These are phyloP conservation scores for Gopherus evgoodei DNA, from an alignment of 2,113 vertebrate genomes.

Conservation along the genomic window DNA sequence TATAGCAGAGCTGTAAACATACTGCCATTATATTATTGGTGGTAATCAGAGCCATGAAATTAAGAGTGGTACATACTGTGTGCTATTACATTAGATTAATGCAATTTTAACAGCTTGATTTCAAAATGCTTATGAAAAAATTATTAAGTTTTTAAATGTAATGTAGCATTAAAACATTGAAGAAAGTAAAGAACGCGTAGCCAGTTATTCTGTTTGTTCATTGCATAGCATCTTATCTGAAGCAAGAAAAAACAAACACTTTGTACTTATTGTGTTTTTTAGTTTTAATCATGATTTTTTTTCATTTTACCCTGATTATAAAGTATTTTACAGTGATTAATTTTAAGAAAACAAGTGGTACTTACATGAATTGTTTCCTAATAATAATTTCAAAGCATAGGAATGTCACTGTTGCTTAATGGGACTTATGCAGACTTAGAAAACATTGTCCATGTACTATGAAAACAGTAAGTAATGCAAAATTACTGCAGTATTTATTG, in stretches of 20 bases:
- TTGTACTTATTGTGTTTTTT: slow-evolving; percentile 37
- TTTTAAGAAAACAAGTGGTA: slow-evolving; percentile 58
- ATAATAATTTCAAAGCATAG: slow-evolving; percentile 27
- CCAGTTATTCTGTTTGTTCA: neutral
- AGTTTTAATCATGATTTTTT: slow-evolving; percentile 62
- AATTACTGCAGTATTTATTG: slow-evolving; percentile 68
- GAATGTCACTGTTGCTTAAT: neutral
- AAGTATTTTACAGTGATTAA: slow-evolving; percentile 63
- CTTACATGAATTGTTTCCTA: slow-evolving; percentile 57
- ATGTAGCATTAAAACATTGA: neutral
- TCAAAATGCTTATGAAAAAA: neutral
- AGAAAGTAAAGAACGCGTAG: neutral
- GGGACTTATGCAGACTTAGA: slow-evolving; percentile 45
- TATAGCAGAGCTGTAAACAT: neutral
- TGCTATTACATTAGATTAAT: neutral
- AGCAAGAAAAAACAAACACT: slow-evolving; percentile 70
- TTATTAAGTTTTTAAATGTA: neutral
- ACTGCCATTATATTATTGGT: neutral
- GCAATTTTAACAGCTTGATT: neutral
- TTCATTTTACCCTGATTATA: slow-evolving; percentile 60
- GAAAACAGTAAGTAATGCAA: slow-evolving; percentile 48
- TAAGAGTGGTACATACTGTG: neutral
- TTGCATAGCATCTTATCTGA: slow-evolving; percentile 9
- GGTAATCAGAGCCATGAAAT: neutral
- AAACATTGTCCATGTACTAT: slow-evolving; percentile 33